Evolutionary conservation across 2,113 vertebrate species (phyloP).

Genomic region (Tupaia tana): DNA sequence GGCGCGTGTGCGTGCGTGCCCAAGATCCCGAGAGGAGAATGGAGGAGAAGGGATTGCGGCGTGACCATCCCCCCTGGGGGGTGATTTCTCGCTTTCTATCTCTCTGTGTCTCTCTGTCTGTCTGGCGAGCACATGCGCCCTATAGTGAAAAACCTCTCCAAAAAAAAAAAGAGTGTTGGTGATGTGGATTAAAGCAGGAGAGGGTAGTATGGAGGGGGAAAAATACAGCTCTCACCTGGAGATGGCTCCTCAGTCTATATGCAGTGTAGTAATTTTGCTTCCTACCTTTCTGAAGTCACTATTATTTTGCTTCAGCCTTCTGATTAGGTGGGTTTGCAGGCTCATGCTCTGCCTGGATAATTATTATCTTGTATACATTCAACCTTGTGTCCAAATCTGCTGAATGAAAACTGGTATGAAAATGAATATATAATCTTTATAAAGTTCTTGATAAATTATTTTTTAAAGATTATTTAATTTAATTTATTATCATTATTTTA

Average conservation of each 20-base stretch:
- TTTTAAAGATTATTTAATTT: no score
- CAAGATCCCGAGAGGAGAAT: no score
- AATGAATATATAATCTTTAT: neutral
- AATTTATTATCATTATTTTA: no score
- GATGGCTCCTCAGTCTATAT: neutral
- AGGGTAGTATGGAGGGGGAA: neutral
- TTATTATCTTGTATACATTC: neutral
- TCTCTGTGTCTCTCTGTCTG: no score
- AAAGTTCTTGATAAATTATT: neutral
- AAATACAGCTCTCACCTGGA: rapidly evolving
- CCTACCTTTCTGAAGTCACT: neutral
- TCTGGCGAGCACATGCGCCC: no score
- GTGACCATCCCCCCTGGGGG: no score
- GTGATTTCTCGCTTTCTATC: no score
- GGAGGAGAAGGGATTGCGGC: no score
- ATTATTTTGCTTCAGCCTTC: neutral
- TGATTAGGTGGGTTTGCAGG: no score
- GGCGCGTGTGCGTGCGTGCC: no score
- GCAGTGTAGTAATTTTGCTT: neutral
- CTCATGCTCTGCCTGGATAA: neutral
- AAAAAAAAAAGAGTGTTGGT: neutral
- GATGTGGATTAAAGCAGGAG: neutral
- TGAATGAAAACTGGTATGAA: neutral
- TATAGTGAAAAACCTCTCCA: no score
- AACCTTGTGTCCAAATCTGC: neutral